These are phyloP conservation scores for Drosophila pseudoobscura DNA, from an alignment of 1,140 invertebrate species.

Conservation along the genomic window DNA sequence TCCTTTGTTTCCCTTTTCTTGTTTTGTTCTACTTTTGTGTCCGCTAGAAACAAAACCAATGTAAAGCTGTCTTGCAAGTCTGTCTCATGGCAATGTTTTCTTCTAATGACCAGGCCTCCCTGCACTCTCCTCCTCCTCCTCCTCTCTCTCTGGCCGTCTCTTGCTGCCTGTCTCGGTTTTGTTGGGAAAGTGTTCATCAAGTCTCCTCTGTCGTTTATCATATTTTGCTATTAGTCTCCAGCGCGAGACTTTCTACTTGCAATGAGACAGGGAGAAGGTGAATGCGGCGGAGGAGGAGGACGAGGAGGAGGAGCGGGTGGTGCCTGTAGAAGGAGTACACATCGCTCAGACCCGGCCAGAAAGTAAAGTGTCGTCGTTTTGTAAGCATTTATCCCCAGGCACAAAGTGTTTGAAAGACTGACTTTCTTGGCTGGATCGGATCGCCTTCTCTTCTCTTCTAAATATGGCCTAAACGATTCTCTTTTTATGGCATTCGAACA, in stretches of 20 bases:
- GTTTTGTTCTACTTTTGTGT: constrained; percentile 73
- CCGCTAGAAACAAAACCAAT: constrained; percentile 30
- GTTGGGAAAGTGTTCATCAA: constrained; percentile 60
- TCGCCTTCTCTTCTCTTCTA: constrained; percentile 47
- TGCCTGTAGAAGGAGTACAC: too few species aligned
- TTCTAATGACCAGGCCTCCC: constrained; percentile 58
- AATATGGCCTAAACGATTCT: constrained; percentile 49
- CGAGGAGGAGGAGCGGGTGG: background rate
- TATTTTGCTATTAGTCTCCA: constrained; percentile 63
- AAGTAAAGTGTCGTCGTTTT: constrained; percentile 68
- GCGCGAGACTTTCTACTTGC: constrained; percentile 64
- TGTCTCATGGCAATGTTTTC: constrained; percentile 27
- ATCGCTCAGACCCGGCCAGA: constrained; percentile 17
- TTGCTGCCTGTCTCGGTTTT: background rate
- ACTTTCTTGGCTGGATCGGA: constrained; percentile 35
- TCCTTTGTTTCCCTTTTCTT: constrained; percentile 2
- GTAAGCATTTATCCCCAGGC: constrained; percentile 47
- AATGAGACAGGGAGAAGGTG: background rate
- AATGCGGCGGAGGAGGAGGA: background rate
- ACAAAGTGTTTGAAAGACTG: constrained; percentile 20
- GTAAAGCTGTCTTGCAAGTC: constrained; percentile 41
- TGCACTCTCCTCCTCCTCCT: constrained; percentile 1
- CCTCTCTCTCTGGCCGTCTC: background rate
- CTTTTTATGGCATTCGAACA: constrained; percentile 32
- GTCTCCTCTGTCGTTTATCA: constrained; percentile 57